These are phyloP conservation scores for Arctocebus calabarensis DNA, from an alignment of 2,797 vertebrate genomes.

Conservation along the genomic window DNA sequence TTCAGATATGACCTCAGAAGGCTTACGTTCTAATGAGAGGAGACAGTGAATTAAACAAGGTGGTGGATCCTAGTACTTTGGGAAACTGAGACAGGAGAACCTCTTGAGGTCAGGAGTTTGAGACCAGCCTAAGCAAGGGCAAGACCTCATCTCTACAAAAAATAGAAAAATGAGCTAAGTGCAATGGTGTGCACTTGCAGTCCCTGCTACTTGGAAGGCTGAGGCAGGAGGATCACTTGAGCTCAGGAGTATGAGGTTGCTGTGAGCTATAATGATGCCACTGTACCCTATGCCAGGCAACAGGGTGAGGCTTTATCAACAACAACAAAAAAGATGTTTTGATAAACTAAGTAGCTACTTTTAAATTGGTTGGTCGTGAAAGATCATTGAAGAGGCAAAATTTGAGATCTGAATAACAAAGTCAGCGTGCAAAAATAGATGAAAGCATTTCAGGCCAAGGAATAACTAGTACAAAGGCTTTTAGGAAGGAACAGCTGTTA, in stretches of 20 bases:
- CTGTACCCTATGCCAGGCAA: no score
- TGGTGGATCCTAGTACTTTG: neutral
- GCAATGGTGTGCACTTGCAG: neutral
- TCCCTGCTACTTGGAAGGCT: neutral
- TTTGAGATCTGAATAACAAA: conserved; percentile 47
- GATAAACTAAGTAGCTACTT: neutral
- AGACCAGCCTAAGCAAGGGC: neutral
- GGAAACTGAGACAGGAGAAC: neutral
- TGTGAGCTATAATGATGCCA: no score
- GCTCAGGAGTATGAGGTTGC: no score
- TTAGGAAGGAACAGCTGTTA: conserved; percentile 20
- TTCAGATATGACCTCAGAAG: neutral
- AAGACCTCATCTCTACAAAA: neutral
- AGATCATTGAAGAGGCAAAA: conserved; percentile 30
- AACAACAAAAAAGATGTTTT: neutral
- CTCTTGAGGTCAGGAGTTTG: neutral
- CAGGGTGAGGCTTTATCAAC: no score
- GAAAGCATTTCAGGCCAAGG: neutral
- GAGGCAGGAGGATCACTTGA: neutral
- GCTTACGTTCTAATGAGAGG: neutral
- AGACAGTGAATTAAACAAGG: neutral
- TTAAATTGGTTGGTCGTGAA: conserved; percentile 1
- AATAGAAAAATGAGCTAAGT: neutral
- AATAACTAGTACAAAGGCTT: neutral
- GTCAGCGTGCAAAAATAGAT: neutral